Percentiles rank a stretch among this genome's conserved stretches.
These are phyloP conservation scores for Caenorhabditis remanei DNA, from an alignment of 1,140 invertebrate genomes.

Conservation along the genomic window DNA sequence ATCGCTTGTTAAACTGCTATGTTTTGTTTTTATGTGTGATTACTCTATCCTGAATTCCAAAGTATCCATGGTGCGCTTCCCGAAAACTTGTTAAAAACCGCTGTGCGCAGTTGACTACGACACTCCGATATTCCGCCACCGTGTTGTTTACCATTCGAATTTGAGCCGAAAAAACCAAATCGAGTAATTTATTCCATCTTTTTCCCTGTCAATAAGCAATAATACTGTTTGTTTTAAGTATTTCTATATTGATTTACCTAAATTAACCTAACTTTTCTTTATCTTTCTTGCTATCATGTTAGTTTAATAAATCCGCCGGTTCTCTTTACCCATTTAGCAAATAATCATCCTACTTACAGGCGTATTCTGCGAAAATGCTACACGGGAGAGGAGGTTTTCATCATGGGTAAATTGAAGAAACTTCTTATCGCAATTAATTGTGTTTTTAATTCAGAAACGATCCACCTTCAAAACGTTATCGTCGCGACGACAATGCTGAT, in stretches of 20 bases:
- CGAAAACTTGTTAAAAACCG: too few relatives aligned
- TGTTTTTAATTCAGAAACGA: not conserved
- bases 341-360: too few relatives aligned
- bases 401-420: not conserved
- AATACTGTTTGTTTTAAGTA: too few relatives aligned
- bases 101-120: not conserved
- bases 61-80: too few relatives aligned
- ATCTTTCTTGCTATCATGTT: too few relatives aligned
- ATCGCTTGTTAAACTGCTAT: not conserved
- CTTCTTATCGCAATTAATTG: not conserved
- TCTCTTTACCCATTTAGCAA: too few relatives aligned
- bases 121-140: not conserved
- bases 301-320: too few relatives aligned
- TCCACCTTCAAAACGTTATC: slow-evolving; percentile 43
- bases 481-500: slow-evolving; percentile 63
- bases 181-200: not conserved
- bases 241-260: too few relatives aligned
- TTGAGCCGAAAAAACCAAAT: not conserved
- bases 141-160: not conserved
- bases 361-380: too few relatives aligned
- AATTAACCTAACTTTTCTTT: too few relatives aligned
- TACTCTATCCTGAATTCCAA: too few relatives aligned
- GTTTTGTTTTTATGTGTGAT: not conserved
- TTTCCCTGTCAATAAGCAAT: not conserved
- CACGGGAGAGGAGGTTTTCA: not conserved